Conservation (phyloP, 1,140 invertebrate genomes). For the Littorina saxatilis region DNA sequence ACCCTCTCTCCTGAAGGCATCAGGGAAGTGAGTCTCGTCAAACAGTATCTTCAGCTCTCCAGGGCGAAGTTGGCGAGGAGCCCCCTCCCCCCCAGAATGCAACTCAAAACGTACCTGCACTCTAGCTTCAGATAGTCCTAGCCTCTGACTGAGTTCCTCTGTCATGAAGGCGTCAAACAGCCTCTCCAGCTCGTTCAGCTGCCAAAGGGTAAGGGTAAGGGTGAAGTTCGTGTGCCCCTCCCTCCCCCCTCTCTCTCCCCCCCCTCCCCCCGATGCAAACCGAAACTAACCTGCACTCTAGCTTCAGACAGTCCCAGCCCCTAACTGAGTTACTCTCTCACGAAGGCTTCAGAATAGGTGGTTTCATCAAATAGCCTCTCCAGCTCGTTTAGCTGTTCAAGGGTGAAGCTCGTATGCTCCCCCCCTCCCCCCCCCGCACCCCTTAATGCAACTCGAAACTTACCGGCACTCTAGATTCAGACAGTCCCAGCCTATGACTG, state of each 20-base stretch:
- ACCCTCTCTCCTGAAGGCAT: constrained; percentile 94
- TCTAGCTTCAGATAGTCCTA: constrained; percentile 93
- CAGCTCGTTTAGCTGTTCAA: constrained; percentile 97
- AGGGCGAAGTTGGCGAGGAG: constrained; percentile 87
- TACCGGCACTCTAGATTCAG: constrained; percentile 96
- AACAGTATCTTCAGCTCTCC: constrained; percentile 98
- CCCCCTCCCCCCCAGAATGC: not conserved
- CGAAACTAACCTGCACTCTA: constrained; percentile 91
- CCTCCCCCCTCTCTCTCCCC: constrained; percentile 78
- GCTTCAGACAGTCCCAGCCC: constrained; percentile 93
- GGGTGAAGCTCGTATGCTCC: too few relatives aligned
- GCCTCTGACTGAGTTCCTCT: constrained; percentile 93
- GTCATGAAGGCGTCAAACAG: constrained; percentile 97
- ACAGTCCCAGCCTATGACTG: constrained; percentile 92
- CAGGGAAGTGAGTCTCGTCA: constrained; percentile 92
- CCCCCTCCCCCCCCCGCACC: too few relatives aligned
- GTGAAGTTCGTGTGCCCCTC: constrained; percentile 98
- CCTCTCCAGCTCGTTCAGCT: constrained; percentile 97
- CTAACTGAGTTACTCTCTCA: constrained; percentile 96
- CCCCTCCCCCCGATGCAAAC: not conserved
- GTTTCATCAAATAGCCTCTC: constrained; percentile 96
- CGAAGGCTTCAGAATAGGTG: constrained; percentile 97
- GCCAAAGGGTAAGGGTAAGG: constrained; percentile 98
- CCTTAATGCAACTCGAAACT: constrained; percentile 41
- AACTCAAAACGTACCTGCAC: constrained; percentile 85